Percentiles rank a stretch among this genome's conserved stretches.
Conservation (phyloP, 1,140 invertebrate species). For the Tenebrio molitor region DNA sequence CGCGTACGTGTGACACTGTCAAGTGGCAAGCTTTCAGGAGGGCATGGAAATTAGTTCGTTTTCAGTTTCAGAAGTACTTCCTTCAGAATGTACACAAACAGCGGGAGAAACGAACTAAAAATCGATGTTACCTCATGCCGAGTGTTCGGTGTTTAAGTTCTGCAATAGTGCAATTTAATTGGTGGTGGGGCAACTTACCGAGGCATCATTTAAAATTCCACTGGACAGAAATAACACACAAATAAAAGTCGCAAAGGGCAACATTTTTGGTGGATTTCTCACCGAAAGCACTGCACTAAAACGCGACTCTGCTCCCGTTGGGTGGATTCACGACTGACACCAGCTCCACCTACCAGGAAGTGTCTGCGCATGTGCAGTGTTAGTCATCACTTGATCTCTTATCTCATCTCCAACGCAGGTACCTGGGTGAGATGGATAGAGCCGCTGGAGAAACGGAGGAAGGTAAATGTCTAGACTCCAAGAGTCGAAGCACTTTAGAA, state of each 20-base stretch:
- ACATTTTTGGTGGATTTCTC: slow-evolving; percentile 59
- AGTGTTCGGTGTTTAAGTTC: too few species aligned
- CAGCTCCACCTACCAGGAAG: slow-evolving; percentile 63
- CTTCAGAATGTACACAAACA: slow-evolving; percentile 48
- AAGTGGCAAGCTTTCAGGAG: too few species aligned
- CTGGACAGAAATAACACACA: slow-evolving; percentile 55
- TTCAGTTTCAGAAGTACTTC: neutral
- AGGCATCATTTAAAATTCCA: slow-evolving; percentile 58
- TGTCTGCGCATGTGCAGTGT: slow-evolving; percentile 57
- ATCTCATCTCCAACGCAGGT: slow-evolving; percentile 15
- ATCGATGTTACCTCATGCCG: slow-evolving; percentile 56
- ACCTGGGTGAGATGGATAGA: slow-evolving; percentile 5
- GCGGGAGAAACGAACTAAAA: slow-evolving; percentile 55
- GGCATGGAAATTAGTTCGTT: neutral
- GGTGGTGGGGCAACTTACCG: too few species aligned
- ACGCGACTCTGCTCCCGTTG: slow-evolving; percentile 58
- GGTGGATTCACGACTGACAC: slow-evolving; percentile 61
- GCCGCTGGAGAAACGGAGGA: neutral
- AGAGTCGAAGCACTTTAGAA: neutral
- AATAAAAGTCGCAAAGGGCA: slow-evolving; percentile 59
- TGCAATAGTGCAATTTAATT: too few species aligned
- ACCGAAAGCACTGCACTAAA: slow-evolving; percentile 55
- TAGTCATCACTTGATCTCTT: slow-evolving; percentile 55
- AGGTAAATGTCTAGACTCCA: slow-evolving; percentile 48
- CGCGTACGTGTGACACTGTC: too few species aligned